A percentile compares a stretch with the other conserved stretches of the same genome.
Evolutionary conservation across 2,797 vertebrate genomes (phyloP).

Genomic region (Micromesistius poutassou): DNA sequence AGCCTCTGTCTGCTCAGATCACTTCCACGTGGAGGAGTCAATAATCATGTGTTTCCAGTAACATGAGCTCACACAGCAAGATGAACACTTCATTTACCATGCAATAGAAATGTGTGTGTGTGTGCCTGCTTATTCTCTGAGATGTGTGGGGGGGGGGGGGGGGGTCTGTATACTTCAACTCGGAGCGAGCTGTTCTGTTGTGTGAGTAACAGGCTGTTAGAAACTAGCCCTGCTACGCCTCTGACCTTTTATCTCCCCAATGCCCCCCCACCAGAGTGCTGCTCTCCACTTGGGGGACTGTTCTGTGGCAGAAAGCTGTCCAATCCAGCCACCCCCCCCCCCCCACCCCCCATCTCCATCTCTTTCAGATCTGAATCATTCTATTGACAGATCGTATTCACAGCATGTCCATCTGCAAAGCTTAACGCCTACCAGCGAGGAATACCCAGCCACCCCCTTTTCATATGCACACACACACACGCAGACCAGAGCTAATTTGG

Average conservation of each 20-base stretch:
- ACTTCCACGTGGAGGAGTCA: conserved; percentile 26
- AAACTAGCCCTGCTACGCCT: conserved; percentile 40
- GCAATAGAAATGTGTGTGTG: conserved; percentile 17
- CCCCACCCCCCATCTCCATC: not conserved
- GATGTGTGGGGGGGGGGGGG: not conserved
- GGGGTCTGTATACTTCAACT: no score
- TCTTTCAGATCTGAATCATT: conserved; percentile 20
- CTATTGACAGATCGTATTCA: conserved; percentile 9
- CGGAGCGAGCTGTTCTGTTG: no score
- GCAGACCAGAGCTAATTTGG: not conserved
- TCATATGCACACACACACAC: not conserved
- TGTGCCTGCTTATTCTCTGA: not conserved
- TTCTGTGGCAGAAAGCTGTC: conserved; percentile 32
- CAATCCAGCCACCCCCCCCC: conserved; percentile 53
- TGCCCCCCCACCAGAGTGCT: conserved; percentile 29
- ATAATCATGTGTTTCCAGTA: conserved; percentile 29
- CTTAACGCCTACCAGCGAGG: conserved; percentile 15
- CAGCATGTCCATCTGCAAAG: conserved; percentile 10
- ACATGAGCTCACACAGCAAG: not conserved
- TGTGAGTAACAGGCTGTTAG: conserved; percentile 32
- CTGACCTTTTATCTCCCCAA: conserved; percentile 43
- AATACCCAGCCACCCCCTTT: not conserved
- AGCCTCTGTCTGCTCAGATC: conserved; percentile 6
- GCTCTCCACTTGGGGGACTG: conserved; percentile 35
- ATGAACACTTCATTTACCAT: not conserved